phyloP scores from a whole-genome alignment of 2,888 invertebrate species.

The Candidula unifasciata region DNA sequence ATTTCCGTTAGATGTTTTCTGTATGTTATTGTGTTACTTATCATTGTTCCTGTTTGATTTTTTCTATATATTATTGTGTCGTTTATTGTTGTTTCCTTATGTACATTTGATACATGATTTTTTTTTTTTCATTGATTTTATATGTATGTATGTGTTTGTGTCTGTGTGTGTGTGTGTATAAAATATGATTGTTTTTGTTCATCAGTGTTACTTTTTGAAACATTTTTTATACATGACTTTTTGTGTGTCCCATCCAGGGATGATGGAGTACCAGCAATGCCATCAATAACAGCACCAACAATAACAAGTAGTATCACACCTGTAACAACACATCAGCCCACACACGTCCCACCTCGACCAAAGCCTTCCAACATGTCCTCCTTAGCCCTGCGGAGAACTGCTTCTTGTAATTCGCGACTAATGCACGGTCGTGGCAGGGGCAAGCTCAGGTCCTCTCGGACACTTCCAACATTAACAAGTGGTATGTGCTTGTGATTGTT shows the following conservation, averaged over 20 bases:
- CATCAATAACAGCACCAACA: not conserved
- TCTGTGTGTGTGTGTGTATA: not conserved
- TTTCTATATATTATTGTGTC: too few relatives aligned
- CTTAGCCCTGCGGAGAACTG: constrained; percentile 37
- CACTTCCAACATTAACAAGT: constrained; percentile 40
- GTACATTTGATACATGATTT: too few relatives aligned
- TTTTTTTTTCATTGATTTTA: not conserved
- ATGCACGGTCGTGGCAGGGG: constrained; percentile 38
- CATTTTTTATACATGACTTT: too few relatives aligned
- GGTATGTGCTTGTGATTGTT: constrained; percentile 19
- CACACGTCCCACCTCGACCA: not conserved
- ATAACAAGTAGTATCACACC: constrained; percentile 1
- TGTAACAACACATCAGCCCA: constrained; percentile 6
- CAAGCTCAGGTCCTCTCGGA: constrained; percentile 37
- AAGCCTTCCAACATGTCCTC: constrained; percentile 27
- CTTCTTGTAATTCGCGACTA: not conserved
- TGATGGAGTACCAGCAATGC: constrained; percentile 13
- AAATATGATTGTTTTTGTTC: not conserved
- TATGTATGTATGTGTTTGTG: not conserved
- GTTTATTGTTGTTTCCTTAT: too few relatives aligned
- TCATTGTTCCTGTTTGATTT: too few relatives aligned
- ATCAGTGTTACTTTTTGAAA: too few relatives aligned
- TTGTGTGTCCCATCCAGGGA: constrained; percentile 7
- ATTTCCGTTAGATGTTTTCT: too few relatives aligned
- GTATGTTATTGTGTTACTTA: too few relatives aligned